Base-by-base conservation (phyloP, 1,140 invertebrate genomes). In the Drosophila pandora region DNA sequence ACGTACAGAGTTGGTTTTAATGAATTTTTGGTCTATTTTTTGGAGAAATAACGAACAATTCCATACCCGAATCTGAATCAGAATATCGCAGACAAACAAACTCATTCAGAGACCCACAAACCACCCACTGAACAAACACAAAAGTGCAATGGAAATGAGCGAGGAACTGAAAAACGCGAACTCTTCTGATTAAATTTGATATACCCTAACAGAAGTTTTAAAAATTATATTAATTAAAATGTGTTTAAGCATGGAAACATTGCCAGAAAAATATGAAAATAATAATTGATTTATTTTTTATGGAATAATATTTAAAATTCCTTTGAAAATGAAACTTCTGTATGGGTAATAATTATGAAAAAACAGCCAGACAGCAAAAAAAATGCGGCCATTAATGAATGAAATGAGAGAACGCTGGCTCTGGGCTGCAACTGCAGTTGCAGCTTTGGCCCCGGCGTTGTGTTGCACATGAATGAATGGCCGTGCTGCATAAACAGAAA, bases 351-450 rank as follows among this genome's bases (percentile, higher is more conserved):
- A 45, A 60, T 30, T 47, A 39, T 54, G n/a, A 57, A 56, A 61
- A 61, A 63, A 60, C 30, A 55, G 59, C 59, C 57, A 75, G 61
- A 76, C 75, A 39, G 63, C 68, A 22, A 70, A 59, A 83, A 79
- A 73, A 83, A 83, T 85, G 72, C 75, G 78, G 76, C 76, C 76
- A 80, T 71, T 76, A 84, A 85, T 83, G 81, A 84, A 84, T 84
- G 80, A 84, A 84, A 84, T 79, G 76, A 71, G 43, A 71, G 76
- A 48, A 48, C 48, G 48, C 62, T 54, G 37, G 43, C 74, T 63
- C 67, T 67, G 50, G 50, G 41, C 60, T 59, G 25, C 58, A 49
- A 58, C 28, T 69, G 67, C 70, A 70, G 56, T 59, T 50, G 75
- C 65, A 67, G 63, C 45, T 70, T 37, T 39, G 45, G 30, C 45